phyloP scores from a whole-genome alignment of 2,888 invertebrate species.

The Tetrapedia diversipes region DNA sequence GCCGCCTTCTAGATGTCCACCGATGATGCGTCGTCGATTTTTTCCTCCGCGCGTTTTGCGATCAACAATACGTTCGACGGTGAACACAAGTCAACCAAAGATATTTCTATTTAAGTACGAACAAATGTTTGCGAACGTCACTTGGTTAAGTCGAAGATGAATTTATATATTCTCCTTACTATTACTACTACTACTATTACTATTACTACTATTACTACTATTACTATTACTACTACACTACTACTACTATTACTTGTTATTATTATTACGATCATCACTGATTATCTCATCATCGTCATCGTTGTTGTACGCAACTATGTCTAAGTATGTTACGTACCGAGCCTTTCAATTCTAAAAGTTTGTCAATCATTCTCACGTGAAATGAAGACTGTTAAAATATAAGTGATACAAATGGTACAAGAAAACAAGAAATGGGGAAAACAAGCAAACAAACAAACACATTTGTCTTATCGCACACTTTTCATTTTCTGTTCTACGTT shows the following conservation, averaged over 20 bases:
- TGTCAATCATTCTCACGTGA: background rate
- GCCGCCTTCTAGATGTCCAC: constrained; percentile 45
- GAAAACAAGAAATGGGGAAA: background rate
- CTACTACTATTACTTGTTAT: background rate
- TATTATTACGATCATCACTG: background rate
- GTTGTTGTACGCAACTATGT: background rate
- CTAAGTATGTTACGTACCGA: background rate
- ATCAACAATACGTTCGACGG: constrained; percentile 16
- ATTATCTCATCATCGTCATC: constrained; percentile 4
- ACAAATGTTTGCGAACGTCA: constrained; percentile 1
- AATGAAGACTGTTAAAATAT: constrained; percentile 31
- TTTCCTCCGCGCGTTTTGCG: background rate
- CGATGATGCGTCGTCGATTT: constrained; percentile 28
- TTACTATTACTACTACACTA: background rate
- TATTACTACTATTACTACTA: background rate
- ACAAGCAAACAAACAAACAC: background rate
- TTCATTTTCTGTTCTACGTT: background rate
- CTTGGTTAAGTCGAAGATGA: constrained; percentile 2
- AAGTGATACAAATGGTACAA: constrained; percentile 7
- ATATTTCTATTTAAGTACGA: constrained; percentile 15
- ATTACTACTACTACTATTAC: background rate
- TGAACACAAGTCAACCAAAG: constrained; percentile 23
- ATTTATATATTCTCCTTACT: background rate
- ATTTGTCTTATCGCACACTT: constrained; percentile 9
- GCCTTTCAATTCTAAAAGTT: constrained; percentile 8